Conservation (phyloP, 37 sponge, comb jelly and placozoan genomes). For the Amphimedon queenslandica region DNA sequence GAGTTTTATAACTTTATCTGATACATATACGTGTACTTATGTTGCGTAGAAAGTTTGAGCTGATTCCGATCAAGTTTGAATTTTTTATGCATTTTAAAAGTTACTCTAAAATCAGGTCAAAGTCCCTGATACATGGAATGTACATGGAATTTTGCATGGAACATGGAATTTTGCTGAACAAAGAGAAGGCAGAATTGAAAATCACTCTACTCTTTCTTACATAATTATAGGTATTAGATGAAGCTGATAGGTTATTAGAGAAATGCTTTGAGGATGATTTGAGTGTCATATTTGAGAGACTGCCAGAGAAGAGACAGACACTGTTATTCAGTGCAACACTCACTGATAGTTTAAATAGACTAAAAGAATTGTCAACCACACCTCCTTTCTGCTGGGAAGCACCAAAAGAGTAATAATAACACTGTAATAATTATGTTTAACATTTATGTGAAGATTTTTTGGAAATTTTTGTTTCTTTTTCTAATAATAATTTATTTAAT, state of each 20-base stretch:
- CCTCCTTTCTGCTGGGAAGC: constrained; percentile 79
- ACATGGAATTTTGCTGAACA: too few relatives aligned
- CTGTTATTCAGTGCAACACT: constrained; percentile 98
- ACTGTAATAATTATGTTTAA: background rate
- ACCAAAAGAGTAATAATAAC: constrained; percentile 46
- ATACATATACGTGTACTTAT: too few relatives aligned
- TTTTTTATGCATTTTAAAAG: too few relatives aligned
- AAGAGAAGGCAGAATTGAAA: too few relatives aligned
- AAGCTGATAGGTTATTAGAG: constrained; percentile 92
- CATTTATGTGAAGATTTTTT: background rate
- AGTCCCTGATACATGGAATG: too few relatives aligned
- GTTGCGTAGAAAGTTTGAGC: too few relatives aligned
- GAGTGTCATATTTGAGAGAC: constrained; percentile 63
- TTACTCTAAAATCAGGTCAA: too few relatives aligned
- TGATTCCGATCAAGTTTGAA: too few relatives aligned
- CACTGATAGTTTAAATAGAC: constrained; percentile 69
- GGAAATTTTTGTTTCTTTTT: background rate
- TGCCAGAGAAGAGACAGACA: constrained; percentile 89
- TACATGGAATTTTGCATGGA: too few relatives aligned
- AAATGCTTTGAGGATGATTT: constrained; percentile 82
- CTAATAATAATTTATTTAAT: too few relatives aligned
- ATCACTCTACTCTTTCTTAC: too few relatives aligned
- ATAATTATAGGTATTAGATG: constrained; percentile 90
- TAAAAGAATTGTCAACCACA: constrained; percentile 51
- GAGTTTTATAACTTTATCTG: too few relatives aligned